Evolutionary conservation across 2,888 invertebrate genomes (phyloP).

Genomic region (Ochlodes sylvanus): DNA sequence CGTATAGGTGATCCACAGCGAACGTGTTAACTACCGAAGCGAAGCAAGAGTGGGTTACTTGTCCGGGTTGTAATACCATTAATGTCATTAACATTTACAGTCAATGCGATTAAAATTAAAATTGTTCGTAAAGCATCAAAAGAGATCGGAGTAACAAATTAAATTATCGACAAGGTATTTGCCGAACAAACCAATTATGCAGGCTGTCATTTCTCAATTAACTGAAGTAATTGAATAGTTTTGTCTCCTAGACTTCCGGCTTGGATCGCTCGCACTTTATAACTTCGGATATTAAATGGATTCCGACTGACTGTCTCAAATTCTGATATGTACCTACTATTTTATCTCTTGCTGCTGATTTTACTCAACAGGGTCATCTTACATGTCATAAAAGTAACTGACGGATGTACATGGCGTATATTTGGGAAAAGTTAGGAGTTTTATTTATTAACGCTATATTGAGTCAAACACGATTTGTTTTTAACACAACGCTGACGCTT

Average conservation of each 20-base stretch:
- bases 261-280: not conserved
- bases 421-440: too few relatives aligned
- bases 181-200: conserved; percentile 27
- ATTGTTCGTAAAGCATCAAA: not conserved
- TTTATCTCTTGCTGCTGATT: not conserved
- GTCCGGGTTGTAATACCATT: not conserved
- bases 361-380: too few relatives aligned
- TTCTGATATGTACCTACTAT: not conserved
- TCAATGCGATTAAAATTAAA: not conserved
- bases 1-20: too few relatives aligned
- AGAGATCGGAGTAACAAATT: not conserved
- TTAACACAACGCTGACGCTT: too few relatives aligned
- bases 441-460: too few relatives aligned
- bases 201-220: conserved; percentile 25
- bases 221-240: conserved; percentile 27
- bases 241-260: conserved; percentile 8
- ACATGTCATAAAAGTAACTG: too few relatives aligned
- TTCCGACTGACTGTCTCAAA: not conserved
- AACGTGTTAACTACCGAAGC: too few relatives aligned
- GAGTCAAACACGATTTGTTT: too few relatives aligned
- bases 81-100: not conserved
- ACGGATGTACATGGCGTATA: too few relatives aligned
- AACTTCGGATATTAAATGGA: not conserved
- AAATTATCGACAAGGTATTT: conserved; percentile 11
- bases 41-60: too few relatives aligned